These are phyloP conservation scores for Dasyprocta punctata DNA, from an alignment of 2,113 vertebrate genomes.

Conservation along the genomic window DNA sequence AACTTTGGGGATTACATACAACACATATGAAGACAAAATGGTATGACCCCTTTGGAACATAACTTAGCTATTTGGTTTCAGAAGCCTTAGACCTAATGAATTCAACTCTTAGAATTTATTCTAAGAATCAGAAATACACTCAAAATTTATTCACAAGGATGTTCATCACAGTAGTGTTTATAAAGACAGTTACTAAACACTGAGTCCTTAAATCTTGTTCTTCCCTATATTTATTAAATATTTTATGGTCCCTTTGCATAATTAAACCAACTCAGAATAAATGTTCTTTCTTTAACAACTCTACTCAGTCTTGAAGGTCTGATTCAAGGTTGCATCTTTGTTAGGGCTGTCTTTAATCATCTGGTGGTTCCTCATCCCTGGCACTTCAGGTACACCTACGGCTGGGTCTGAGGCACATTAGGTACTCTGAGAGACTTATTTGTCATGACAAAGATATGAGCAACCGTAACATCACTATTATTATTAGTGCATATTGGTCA, in stretches of 20 bases:
- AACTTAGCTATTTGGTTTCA: background rate
- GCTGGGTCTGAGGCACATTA: background rate
- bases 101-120: background rate
- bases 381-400: background rate
- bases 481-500: background rate
- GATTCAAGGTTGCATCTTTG: background rate
- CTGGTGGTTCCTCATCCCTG: background rate
- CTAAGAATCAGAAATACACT: background rate
- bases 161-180: background rate
- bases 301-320: background rate
- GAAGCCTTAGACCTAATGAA: background rate
- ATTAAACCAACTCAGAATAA: background rate
- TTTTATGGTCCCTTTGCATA: background rate
- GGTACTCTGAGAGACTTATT: background rate
- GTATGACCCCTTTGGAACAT: background rate
- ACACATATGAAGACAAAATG: background rate
- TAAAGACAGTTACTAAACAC: background rate
- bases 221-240: background rate
- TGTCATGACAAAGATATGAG: background rate
- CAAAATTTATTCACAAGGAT: background rate
- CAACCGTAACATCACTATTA: background rate
- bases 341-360: background rate
- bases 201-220: background rate
- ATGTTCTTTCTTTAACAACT: background rate
- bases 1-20: background rate